These are phyloP conservation scores for Drosophila jambulina DNA, from an alignment of 1,140 invertebrate genomes.

Conservation along the genomic window DNA sequence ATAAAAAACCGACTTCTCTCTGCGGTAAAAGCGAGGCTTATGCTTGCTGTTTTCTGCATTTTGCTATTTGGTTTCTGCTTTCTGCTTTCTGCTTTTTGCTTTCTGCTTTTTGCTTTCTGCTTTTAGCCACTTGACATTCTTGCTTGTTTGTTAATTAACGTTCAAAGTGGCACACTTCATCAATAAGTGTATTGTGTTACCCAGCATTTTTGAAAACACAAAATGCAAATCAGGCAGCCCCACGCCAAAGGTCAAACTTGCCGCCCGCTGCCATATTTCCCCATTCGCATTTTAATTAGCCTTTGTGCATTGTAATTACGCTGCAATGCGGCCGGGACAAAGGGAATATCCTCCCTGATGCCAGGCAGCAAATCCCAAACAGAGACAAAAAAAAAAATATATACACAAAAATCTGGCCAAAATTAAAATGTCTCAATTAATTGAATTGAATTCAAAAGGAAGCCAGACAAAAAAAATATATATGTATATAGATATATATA, in stretches of 20 bases:
- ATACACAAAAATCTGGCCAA: background rate
- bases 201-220: background rate
- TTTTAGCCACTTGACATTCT: background rate
- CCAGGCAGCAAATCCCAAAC: conserved; percentile 6
- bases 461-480: background rate
- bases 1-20: background rate
- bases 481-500: background rate
- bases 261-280: conserved; percentile 1
- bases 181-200: conserved; percentile 12
- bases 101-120: background rate
- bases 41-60: too few species aligned
- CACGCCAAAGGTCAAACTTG: conserved; percentile 3
- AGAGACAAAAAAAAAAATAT: conserved; percentile 2
- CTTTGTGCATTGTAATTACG: conserved; percentile 47
- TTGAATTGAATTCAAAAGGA: conserved; percentile 53
- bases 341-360: conserved; percentile 9
- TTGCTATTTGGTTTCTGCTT: background rate
- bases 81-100: background rate
- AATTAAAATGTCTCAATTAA: conserved; percentile 61
- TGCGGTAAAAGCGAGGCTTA: background rate
- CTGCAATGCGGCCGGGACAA: conserved; percentile 28
- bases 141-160: conserved; percentile 6
- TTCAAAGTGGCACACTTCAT: conserved; percentile 5
- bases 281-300: conserved; percentile 39
- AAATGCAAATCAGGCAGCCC: conserved; percentile 14